phyloP scores from a whole-genome alignment of 2,888 invertebrate species.

The Dastarcus helophoroides region DNA sequence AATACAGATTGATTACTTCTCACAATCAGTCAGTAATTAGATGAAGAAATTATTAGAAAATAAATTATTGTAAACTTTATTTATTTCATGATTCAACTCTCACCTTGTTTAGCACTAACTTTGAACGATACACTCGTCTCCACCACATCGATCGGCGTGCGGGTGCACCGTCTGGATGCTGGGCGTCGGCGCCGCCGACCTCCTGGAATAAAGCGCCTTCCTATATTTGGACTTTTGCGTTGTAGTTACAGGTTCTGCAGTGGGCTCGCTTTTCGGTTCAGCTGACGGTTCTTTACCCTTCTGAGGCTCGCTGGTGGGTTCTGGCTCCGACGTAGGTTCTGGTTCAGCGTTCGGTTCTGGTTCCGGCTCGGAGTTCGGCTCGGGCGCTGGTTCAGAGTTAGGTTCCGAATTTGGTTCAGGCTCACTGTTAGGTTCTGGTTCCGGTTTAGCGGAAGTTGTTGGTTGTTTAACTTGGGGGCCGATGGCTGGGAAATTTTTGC shows the following conservation, averaged over 20 bases:
- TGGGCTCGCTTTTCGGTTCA: slow-evolving; percentile 28
- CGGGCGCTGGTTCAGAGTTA: slow-evolving; percentile 27
- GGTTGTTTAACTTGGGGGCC: no score
- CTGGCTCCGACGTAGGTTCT: slow-evolving; percentile 32
- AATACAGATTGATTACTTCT: no score
- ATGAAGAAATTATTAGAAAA: no score
- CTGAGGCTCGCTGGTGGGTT: slow-evolving; percentile 17
- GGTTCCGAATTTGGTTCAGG: slow-evolving; percentile 30
- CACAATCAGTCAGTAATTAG: no score
- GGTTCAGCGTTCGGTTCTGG: slow-evolving; percentile 32
- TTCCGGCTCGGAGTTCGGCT: slow-evolving; percentile 32
- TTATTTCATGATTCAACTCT: slow-evolving; percentile 3
- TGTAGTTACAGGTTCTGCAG: slow-evolving; percentile 30
- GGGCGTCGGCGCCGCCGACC: slow-evolving; percentile 27
- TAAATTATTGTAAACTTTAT: no score
- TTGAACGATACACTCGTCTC: slow-evolving; percentile 71
- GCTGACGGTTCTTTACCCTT: slow-evolving; percentile 32
- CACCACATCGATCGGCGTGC: slow-evolving; percentile 55
- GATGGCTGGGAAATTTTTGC: no score
- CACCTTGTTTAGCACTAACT: slow-evolving; percentile 54
- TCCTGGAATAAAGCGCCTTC: slow-evolving; percentile 31
- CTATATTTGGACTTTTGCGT: slow-evolving; percentile 22
- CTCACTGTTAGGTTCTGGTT: slow-evolving; percentile 21
- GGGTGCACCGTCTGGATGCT: slow-evolving; percentile 14
- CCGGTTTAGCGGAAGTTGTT: no score